These are phyloP conservation scores for Acanthosepion esculentum DNA, from an alignment of 2,888 invertebrate genomes.

Conservation along the genomic window DNA sequence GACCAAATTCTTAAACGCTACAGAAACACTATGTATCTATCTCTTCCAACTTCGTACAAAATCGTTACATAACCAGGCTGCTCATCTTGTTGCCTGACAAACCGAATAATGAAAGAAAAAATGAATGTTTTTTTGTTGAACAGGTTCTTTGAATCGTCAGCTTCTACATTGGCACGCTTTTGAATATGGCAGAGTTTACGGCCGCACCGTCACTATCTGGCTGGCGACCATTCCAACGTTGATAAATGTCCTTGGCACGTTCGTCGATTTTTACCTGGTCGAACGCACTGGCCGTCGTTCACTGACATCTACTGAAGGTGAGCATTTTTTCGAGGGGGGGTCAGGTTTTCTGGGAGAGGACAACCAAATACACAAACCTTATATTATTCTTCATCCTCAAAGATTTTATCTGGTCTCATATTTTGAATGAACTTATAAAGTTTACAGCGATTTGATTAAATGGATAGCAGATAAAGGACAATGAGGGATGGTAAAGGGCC, in stretches of 20 bases:
- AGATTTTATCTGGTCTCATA: no score
- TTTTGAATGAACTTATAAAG: no score
- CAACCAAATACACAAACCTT: background rate
- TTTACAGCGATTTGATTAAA: no score
- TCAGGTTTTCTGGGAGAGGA: no score
- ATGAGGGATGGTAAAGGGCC: no score
- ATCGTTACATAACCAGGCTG: no score
- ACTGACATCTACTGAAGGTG: slow-evolving; percentile 20
- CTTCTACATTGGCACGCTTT: slow-evolving; percentile 25
- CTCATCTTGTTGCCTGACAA: no score
- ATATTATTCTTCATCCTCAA: background rate
- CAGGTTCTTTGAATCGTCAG: background rate
- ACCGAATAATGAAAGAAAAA: no score
- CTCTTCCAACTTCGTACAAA: no score
- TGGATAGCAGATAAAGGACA: no score
- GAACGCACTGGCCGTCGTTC: slow-evolving; percentile 37
- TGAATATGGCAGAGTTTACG: background rate
- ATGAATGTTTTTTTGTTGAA: no score
- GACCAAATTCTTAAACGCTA: no score
- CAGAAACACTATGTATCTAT: fast-evolving
- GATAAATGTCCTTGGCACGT: background rate
- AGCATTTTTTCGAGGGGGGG: background rate
- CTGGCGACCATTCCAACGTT: background rate
- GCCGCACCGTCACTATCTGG: background rate
- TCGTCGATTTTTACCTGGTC: slow-evolving; percentile 4